Percentiles rank a stretch among this genome's conserved stretches.
Evolutionary conservation across 2,797 vertebrate genomes (phyloP).

Genomic region (Australoheros facetus): DNA sequence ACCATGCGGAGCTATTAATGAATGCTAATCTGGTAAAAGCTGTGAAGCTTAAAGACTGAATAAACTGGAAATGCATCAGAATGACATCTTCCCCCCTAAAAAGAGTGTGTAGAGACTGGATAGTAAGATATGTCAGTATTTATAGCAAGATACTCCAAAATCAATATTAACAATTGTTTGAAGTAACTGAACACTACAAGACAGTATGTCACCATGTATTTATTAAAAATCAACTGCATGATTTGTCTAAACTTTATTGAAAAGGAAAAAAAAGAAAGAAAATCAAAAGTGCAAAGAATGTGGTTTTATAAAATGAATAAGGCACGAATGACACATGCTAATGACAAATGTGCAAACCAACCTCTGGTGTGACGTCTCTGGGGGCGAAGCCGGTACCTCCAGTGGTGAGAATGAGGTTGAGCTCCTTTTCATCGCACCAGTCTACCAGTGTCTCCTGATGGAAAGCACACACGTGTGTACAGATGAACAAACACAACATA

Average conservation of each 20-base stretch:
- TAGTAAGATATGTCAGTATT: too few relatives aligned
- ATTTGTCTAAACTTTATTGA: too few relatives aligned
- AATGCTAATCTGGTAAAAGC: too few relatives aligned
- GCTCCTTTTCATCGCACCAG: constrained; percentile 99
- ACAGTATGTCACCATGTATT: not conserved
- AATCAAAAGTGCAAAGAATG: too few relatives aligned
- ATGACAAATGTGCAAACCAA: constrained; percentile 52
- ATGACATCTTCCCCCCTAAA: too few relatives aligned
- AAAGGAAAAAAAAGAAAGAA: too few relatives aligned
- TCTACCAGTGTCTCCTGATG: constrained; percentile 95
- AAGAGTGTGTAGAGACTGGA: too few relatives aligned
- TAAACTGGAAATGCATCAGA: too few relatives aligned
- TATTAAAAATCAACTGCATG: not conserved
- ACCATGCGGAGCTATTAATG: too few relatives aligned
- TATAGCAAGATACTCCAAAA: not conserved
- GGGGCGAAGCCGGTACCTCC: constrained; percentile 98
- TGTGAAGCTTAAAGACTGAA: too few relatives aligned
- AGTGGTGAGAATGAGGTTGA: constrained; percentile 98
- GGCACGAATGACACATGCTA: not conserved
- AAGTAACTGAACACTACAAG: not conserved
- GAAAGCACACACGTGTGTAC: constrained; percentile 8
- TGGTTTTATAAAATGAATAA: too few relatives aligned
- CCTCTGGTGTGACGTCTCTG: constrained; percentile 98
- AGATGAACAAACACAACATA: not conserved
- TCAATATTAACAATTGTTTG: not conserved